Evolutionary conservation across 2,888 invertebrate species (phyloP), one percentile per base, ranked within the genome.

Genomic region (Plemyria rubiginata): DNA sequence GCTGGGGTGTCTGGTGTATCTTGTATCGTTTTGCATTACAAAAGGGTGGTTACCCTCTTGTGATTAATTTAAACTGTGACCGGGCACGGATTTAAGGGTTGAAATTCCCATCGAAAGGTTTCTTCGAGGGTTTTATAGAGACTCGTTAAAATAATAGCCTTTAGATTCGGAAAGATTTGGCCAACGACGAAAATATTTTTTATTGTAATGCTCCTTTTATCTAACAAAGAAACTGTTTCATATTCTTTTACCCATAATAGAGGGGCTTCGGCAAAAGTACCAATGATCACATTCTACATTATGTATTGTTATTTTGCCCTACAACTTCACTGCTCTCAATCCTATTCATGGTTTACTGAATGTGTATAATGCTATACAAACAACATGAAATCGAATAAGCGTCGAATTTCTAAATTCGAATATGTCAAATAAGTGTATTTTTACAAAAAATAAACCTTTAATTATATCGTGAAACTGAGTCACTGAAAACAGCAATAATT

Each of bases 41-140:
- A 66, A 58, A 46, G 48, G 60, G 59, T 55, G 54, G 60, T 61
- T 52, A 54, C 54, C 63, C 64, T 68, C 59, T 56, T 50, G 52
- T 64, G 56, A 66, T 68, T 64, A 59, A 66, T 54, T 61, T 60
- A 57, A 60, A 62, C 53, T 57, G 62, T 57, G 62, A 48, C 57
- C 62, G 62, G n/a, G 57, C 43, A 22, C 22, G 40, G 56, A 50
- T 52, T 54, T 46, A 40, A 51, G 55, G 61, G 61, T 50, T 52
- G 40, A 46, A 16, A 54, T 54, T 62, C 46, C 61, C 61, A 55
- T 45, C 50, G 29, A 55, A 32, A 49, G n/a, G 16, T 28, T 55
- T 41, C 38, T 51, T 55, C 54, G 22, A 60, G 45, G 49, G 15
- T 36, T 60, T 55, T 28, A 43, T 32, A 51, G 38, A 50, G 43